phyloP scores from a whole-genome alignment of 2,797 vertebrate genomes.

The Enteromius mattozi region DNA sequence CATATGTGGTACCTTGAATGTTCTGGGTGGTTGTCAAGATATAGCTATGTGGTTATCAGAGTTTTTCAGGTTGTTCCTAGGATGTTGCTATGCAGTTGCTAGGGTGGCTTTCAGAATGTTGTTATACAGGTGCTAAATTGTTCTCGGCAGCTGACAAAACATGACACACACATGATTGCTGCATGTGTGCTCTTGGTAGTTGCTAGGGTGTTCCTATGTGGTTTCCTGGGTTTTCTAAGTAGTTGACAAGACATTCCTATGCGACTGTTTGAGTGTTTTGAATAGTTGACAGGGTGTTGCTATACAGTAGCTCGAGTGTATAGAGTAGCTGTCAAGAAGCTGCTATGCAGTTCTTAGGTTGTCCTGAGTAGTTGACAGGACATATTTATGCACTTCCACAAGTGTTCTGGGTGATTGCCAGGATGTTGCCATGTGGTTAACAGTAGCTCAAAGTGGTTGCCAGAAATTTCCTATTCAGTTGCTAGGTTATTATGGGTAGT shows the following conservation, averaged over 20 bases:
- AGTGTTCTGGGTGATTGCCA: neutral
- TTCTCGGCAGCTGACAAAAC: neutral
- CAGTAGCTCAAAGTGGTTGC: neutral
- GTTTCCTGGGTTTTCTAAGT: neutral
- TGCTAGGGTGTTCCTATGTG: neutral
- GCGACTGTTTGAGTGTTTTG: neutral
- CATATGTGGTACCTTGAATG: neutral
- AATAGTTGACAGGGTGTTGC: neutral
- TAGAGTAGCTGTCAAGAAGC: neutral
- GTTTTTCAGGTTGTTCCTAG: neutral
- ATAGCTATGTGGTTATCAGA: accelerated
- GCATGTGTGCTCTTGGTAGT: too few species aligned
- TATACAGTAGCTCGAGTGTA: neutral
- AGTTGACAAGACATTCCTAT: neutral
- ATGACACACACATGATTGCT: too few species aligned
- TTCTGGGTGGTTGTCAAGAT: neutral
- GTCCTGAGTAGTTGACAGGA: neutral
- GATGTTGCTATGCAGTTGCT: neutral
- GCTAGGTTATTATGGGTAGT: neutral
- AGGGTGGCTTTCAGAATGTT: too few species aligned
- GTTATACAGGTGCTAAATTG: neutral
- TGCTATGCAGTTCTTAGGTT: neutral
- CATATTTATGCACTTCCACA: neutral
- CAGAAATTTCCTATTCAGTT: neutral
- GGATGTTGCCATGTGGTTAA: neutral